Conservation (phyloP, 2,888 invertebrate species). For the Caenorhabditis virilis region DNA sequence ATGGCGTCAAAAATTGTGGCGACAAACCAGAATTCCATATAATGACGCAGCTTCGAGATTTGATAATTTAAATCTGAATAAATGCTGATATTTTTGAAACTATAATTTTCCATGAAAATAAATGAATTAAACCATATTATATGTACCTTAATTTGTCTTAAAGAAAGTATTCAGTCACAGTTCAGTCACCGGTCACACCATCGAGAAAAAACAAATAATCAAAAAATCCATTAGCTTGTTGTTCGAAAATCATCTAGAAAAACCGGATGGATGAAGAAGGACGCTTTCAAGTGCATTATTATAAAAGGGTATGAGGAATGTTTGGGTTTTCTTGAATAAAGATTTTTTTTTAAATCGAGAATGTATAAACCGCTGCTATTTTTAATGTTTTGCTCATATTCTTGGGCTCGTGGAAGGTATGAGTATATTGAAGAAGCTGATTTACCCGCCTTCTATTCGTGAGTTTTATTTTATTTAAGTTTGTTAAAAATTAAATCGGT, state of each 20-base stretch:
- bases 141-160: neutral
- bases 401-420: constrained; percentile 16
- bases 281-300: neutral
- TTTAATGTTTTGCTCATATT: neutral
- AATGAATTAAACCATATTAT: neutral
- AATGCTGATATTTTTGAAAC: neutral
- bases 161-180: too few relatives aligned
- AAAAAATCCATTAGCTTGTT: constrained; percentile 1
- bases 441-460: constrained; percentile 36
- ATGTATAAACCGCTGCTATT: neutral
- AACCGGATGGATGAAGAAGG: too few relatives aligned
- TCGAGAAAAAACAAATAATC: too few relatives aligned
- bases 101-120: neutral
- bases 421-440: constrained; percentile 33
- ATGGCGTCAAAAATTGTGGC: constrained; percentile 31
- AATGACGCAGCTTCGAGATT: too few relatives aligned
- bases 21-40: constrained; percentile 14
- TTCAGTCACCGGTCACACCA: too few relatives aligned
- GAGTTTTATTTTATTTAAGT: constrained; percentile 3
- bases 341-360: neutral
- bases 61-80: neutral
- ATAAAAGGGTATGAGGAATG: neutral
- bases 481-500: neutral
- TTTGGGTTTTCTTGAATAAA: neutral
- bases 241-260: neutral